Evolutionary conservation across 2,888 invertebrate genomes (phyloP).

Genomic region (Drosophila maculinotata): DNA sequence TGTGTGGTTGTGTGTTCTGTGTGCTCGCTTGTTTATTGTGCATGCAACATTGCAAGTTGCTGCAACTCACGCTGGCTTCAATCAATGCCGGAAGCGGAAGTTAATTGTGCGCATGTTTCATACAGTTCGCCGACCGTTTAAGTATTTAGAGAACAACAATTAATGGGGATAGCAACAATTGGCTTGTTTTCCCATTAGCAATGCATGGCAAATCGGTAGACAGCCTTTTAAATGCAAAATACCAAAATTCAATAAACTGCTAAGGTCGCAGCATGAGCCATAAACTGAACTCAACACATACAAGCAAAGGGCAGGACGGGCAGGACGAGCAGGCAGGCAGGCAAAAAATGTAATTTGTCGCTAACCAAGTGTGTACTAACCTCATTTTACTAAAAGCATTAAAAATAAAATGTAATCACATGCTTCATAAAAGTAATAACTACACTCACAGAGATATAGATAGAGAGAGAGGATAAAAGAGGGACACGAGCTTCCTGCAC

Average conservation of each 20-base stretch:
- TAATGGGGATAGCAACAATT: conserved; percentile 9
- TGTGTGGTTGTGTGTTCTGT: conserved; percentile 18
- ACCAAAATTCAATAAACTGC: conserved; percentile 50
- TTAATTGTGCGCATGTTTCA: conserved; percentile 71
- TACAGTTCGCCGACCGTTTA: conserved; percentile 40
- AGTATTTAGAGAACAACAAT: conserved; percentile 49
- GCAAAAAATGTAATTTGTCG: conserved; percentile 76
- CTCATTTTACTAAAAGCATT: conserved; percentile 81
- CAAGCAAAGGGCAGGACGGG: neutral
- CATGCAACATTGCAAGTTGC: conserved; percentile 36
- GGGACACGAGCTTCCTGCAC: conserved; percentile 66
- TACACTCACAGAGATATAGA: conserved; percentile 40
- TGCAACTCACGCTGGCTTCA: conserved; percentile 44
- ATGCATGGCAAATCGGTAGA: conserved; percentile 14
- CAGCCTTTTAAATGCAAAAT: conserved; percentile 29
- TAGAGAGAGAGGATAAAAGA: conserved; percentile 2
- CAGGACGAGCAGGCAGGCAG: neutral
- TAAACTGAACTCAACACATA: conserved; percentile 8
- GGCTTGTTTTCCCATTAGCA: conserved; percentile 9
- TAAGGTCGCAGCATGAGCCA: conserved; percentile 5
- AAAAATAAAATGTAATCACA: conserved; percentile 81
- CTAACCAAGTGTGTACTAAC: conserved; percentile 81
- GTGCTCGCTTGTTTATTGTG: conserved; percentile 27
- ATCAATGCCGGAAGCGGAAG: conserved; percentile 79
- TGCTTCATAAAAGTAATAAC: conserved; percentile 83